Evolutionary conservation across 1,140 invertebrate species (phyloP).

Genomic region (Drosophila insularis): DNA sequence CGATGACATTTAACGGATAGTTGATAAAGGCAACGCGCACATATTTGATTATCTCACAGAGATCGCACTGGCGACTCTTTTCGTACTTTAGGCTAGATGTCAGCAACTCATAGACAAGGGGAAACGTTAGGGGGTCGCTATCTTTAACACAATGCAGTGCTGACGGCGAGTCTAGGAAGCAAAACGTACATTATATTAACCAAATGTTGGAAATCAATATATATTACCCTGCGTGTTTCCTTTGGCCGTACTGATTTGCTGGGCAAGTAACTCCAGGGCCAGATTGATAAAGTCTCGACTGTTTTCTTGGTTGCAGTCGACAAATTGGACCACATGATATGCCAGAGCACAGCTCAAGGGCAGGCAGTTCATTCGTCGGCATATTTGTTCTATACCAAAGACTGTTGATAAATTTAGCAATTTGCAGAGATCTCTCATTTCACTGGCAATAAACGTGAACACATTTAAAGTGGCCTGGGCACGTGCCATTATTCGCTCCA

Average conservation of each 20-base stretch:
- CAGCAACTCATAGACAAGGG: constrained; percentile 67
- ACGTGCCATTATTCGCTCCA: constrained; percentile 62
- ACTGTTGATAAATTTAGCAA: constrained; percentile 58
- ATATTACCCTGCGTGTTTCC: constrained; percentile 43
- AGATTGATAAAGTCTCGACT: constrained; percentile 62
- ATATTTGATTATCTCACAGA: constrained; percentile 65
- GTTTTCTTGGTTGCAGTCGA: constrained; percentile 59
- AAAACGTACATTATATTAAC: not conserved
- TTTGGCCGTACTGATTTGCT: constrained; percentile 64
- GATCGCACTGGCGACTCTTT: constrained; percentile 38
- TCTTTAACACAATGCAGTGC: constrained; percentile 52
- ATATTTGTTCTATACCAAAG: constrained; percentile 57
- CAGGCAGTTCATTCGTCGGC: constrained; percentile 63
- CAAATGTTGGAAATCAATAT: not conserved
- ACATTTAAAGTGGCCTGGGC: constrained; percentile 66
- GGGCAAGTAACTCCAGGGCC: constrained; percentile 65
- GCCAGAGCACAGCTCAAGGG: constrained; percentile 70
- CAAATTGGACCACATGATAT: constrained; percentile 55
- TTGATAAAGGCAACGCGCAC: constrained; percentile 54
- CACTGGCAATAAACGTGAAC: constrained; percentile 53
- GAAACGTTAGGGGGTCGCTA: constrained; percentile 68
- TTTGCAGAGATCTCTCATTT: constrained; percentile 60
- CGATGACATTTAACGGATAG: constrained; percentile 61
- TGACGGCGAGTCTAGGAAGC: constrained; percentile 30
- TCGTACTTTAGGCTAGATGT: constrained; percentile 48